Conservation (phyloP, 2,888 invertebrate species). For the Clunio marinus region DNA sequence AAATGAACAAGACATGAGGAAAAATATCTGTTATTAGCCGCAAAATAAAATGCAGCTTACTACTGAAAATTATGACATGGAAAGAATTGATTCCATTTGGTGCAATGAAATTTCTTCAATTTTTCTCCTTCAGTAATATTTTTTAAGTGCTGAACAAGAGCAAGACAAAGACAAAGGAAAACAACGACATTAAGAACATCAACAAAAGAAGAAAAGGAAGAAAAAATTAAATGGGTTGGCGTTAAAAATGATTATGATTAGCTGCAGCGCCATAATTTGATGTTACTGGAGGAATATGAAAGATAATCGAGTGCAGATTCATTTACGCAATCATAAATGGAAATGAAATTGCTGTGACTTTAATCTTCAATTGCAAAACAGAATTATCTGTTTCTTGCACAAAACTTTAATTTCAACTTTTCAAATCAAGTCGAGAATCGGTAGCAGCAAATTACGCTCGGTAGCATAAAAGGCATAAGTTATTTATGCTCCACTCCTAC, state of each 20-base stretch:
- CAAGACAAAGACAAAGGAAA: too few relatives aligned
- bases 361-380: background rate
- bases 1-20: too few relatives aligned
- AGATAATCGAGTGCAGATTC: conserved; percentile 7
- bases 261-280: conserved; percentile 2
- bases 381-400: background rate
- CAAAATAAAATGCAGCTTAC: background rate
- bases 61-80: conserved; percentile 4
- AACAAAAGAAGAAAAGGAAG: too few relatives aligned
- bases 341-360: background rate
- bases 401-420: conserved; percentile 8
- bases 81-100: too few relatives aligned
- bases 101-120: too few relatives aligned
- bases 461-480: too few relatives aligned
- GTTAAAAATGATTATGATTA: background rate
- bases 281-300: background rate
- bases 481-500: too few relatives aligned
- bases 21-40: too few relatives aligned
- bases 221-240: background rate
- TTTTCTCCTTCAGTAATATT: too few relatives aligned
- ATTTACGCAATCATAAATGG: background rate
- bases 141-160: too few relatives aligned
- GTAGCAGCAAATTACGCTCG: background rate
- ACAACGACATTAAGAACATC: too few relatives aligned
- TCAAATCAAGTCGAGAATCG: background rate